These are phyloP conservation scores for Mormyrops boulengeri DNA, from an alignment of 2,797 vertebrate genomes.

Conservation along the genomic window DNA sequence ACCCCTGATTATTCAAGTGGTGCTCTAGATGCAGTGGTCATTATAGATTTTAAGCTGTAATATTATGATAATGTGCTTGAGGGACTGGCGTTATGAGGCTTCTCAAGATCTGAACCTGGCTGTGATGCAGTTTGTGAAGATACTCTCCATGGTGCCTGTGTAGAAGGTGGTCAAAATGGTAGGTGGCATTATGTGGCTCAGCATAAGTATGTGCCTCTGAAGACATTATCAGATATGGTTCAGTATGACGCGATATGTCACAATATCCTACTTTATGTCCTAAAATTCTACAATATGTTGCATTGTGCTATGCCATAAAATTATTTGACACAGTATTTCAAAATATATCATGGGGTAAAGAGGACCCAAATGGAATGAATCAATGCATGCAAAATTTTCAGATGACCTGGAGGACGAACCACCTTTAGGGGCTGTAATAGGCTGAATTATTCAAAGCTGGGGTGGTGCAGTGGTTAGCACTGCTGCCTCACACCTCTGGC, in stretches of 20 bases:
- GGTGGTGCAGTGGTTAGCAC: not conserved
- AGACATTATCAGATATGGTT: not conserved
- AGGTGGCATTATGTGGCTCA: not conserved
- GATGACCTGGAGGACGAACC: not conserved
- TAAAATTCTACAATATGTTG: not conserved
- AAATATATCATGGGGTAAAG: not conserved
- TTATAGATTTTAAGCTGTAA: not conserved
- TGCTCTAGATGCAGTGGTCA: not conserved
- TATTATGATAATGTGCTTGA: not conserved
- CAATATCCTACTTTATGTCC: not conserved
- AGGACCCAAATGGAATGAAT: not conserved
- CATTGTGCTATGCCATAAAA: not conserved
- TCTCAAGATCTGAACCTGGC: not conserved
- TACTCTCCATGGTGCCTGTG: not conserved
- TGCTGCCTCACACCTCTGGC: not conserved
- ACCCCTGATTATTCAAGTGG: not conserved
- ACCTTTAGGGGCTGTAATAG: not conserved
- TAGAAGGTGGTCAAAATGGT: not conserved
- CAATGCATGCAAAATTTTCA: not conserved
- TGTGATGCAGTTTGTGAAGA: not conserved
- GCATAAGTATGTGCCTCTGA: not conserved
- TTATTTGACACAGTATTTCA: not conserved
- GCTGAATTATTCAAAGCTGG: not conserved
- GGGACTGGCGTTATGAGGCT: not conserved
- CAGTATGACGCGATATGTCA: not conserved